phyloP scores from a whole-genome alignment of 2,113 vertebrate genomes.

The Scartelaos histophorus region DNA sequence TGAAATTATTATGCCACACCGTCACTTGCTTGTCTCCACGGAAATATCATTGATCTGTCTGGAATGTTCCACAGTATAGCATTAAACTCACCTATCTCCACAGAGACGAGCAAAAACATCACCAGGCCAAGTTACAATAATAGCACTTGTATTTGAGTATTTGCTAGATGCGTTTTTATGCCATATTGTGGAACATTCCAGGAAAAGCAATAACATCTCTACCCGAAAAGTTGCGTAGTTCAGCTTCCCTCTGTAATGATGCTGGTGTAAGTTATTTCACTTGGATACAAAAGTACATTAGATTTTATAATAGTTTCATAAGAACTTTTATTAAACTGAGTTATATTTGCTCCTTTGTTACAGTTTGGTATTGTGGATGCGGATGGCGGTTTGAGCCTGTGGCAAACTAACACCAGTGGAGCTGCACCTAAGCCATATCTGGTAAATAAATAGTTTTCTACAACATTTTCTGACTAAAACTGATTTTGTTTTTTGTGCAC shows the following conservation, averaged over 20 bases:
- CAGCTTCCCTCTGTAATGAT: background rate
- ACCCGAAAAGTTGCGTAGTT: no score
- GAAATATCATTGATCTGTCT: no score
- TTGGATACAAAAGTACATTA: background rate
- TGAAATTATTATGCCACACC: no score
- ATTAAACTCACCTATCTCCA: no score
- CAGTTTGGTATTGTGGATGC: conserved; percentile 97
- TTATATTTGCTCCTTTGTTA: conserved; percentile 14
- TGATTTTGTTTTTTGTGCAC: background rate
- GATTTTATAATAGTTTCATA: background rate
- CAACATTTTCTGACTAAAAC: background rate
- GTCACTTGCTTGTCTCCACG: no score
- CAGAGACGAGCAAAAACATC: no score
- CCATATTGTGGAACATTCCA: no score
- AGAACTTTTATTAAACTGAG: background rate
- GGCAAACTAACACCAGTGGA: conserved; percentile 92
- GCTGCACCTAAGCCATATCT: conserved; percentile 90
- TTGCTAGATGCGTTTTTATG: no score
- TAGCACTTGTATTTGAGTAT: no score
- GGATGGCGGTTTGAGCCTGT: conserved; percentile 93
- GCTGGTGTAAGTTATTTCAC: background rate
- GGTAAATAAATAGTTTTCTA: conserved; percentile 72
- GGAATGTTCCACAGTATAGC: no score
- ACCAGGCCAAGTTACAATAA: no score
- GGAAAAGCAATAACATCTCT: no score